Evolutionary conservation across 1,140 invertebrate genomes (phyloP), one percentile per base, ranked within the genome.

Genomic region (honey bee (Apis mellifera)): DNA sequence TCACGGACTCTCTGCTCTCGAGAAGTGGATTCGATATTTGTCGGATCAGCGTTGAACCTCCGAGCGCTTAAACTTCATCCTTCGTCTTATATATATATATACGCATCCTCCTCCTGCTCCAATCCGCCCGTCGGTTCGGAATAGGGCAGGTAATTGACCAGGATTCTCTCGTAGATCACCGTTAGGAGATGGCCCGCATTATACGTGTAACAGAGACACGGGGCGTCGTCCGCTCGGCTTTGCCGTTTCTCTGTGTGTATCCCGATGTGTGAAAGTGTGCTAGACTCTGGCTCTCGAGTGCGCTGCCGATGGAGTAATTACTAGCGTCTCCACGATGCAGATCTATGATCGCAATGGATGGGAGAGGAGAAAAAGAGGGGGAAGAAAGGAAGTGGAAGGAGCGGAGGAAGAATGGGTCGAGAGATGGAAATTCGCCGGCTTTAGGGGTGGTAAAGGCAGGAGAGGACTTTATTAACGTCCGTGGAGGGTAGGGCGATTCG

Each of bases 311-410:
- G 79, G 88, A 88, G 90, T 93, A 93, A 93, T 93, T 92, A 92
- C 92, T 86, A 87, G 81, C 78, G 76, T 89, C 90, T 89, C 71
- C 76, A 55, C 89, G 76, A 70, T 90, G 86, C 90, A 90, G 85
- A 92, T 92, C 90, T 91, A 90, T 82, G 92, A 89, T 90, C 85
- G 89, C 89, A 88, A 90, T 90, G 87, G 89, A 91, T 91, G 83
- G 84, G n/a, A n/a, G n/a, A n/a, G 66, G 69, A 72, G 48, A 57
- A 17, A 5, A 13, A 17, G 7, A 4, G 17, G 12, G 9, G 17
- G 65, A 32, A 62, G 60, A 1, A 3, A 15, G 48, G 21, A 13
- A 9, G 26, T 68, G 42, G 48, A 62, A n/a, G 83, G 64, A 42
- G 42, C 23, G n/a, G 4, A 48, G 32, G 32, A 1, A 76, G 62